Base-by-base conservation (phyloP, 2,888 invertebrate genomes). In the Cheilosia grossa region DNA sequence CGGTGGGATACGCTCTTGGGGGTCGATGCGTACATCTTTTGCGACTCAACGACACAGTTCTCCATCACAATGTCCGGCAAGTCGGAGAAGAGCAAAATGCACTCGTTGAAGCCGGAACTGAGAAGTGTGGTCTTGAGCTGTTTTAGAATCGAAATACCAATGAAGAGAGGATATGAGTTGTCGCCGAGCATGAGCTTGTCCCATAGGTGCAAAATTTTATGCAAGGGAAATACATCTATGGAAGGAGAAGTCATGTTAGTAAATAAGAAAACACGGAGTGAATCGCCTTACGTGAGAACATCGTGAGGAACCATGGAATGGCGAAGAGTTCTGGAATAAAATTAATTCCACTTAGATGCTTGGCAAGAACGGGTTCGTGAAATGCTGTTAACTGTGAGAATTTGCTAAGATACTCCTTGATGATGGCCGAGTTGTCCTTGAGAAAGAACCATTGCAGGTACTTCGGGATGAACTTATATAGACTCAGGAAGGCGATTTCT, bases 271-370 rank as follows among this genome's bases (percentile, higher is more conserved):
- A 13, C 13, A 4, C 13, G 13, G 4, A 37, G 19, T 13, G 44
- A 54, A 47, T 49, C 51, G 89, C 94, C 96, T 95, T 93, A 98
- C 98, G 98, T 77, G 98, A 98, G 93, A 98, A 99, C 97, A 99
- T 98, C 6, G 99, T 99, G 42, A 99, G 93, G 91, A 99, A 99
- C 99, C 99, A 99, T 0, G 99, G 99, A 91, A 99, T 99, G 21
- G 99, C 98, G 92, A 99, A 99, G 17, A 99, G 93, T 92, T 99
- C 99, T 0, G 99, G 99, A 88, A 97, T 97, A 91, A 99, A 99
- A 89, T 96, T 97, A 88, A 99, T 99, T 17, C 96, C 95, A 89
- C 96, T 95, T 59, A 99, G 93, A 92, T 99, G 99, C 90, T 97
- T 97, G 2, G 98, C 97, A 77, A 99, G 92, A 77, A 95, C 94